Percentiles rank a stretch among this genome's conserved stretches.
Conservation (phyloP, 53 echinoderm and acorn worm species). For the Henricia sp. region DNA sequence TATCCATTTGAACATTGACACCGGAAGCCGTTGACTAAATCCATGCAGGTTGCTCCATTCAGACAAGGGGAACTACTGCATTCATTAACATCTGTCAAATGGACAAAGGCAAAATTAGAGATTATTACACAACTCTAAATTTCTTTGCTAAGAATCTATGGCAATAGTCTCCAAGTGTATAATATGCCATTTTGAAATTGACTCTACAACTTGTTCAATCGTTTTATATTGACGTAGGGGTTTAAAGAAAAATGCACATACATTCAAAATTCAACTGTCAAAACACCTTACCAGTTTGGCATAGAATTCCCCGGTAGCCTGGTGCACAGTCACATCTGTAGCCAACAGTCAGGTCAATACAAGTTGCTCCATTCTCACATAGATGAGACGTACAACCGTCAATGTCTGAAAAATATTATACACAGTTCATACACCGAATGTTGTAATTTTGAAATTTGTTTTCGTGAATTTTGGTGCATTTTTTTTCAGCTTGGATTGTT, state of each 20-base stretch:
- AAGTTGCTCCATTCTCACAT: slow-evolving; percentile 44
- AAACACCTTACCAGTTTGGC: slow-evolving; percentile 37
- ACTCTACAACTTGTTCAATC: too few species aligned
- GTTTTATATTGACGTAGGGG: too few species aligned
- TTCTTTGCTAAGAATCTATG: too few species aligned
- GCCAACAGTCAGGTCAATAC: slow-evolving; percentile 19
- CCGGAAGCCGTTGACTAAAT: slow-evolving; percentile 12
- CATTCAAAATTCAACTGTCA: too few species aligned
- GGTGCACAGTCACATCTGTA: slow-evolving; percentile 60
- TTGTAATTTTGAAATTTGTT: too few species aligned
- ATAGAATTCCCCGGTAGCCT: slow-evolving; percentile 45
- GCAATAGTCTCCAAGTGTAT: too few species aligned
- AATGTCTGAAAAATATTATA: neutral
- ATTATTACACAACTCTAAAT: too few species aligned
- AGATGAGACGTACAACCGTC: slow-evolving; percentile 1
- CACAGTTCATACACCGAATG: too few species aligned
- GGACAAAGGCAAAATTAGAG: neutral
- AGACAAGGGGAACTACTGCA: slow-evolving; percentile 50
- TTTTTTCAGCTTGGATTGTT: too few species aligned
- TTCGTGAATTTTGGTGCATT: too few species aligned
- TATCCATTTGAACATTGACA: slow-evolving; percentile 14
- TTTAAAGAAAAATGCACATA: too few species aligned
- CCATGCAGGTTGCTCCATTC: slow-evolving; percentile 32
- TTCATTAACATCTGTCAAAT: slow-evolving; percentile 21
- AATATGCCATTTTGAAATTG: too few species aligned